A percentile compares a stretch with the other conserved stretches of the same genome.
phyloP scores from a whole-genome alignment of 1,140 invertebrate species.

The Aphidius gifuensis region DNA sequence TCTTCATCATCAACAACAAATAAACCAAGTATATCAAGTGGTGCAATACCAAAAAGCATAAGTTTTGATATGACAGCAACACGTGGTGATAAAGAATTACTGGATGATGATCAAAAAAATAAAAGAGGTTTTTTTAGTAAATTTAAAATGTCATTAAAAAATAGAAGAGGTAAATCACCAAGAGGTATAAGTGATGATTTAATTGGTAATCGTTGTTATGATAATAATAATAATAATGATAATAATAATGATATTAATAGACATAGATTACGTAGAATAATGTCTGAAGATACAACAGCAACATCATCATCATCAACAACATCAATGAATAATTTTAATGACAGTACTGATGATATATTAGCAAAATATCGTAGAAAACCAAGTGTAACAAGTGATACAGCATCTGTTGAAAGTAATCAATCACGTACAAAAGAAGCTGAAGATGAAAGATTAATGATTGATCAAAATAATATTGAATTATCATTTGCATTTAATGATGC shows the following conservation, averaged over 20 bases:
- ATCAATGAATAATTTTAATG: slow-evolving; percentile 43
- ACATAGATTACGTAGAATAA: slow-evolving; percentile 54
- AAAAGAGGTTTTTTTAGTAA: slow-evolving; percentile 67
- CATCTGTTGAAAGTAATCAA: slow-evolving; percentile 48
- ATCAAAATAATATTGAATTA: slow-evolving; percentile 62
- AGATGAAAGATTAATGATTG: slow-evolving; percentile 61
- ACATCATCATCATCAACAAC: slow-evolving; percentile 37
- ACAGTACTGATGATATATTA: slow-evolving; percentile 88
- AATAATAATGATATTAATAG: slow-evolving; percentile 40
- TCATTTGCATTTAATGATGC: slow-evolving; percentile 77
- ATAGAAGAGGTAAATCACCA: slow-evolving; percentile 59
- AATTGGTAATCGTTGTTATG: slow-evolving; percentile 41
- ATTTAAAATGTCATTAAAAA: slow-evolving; percentile 67
- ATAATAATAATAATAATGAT: slow-evolving; percentile 33
- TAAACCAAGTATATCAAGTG: slow-evolving; percentile 66
- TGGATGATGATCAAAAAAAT: slow-evolving; percentile 62
- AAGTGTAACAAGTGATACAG: slow-evolving; percentile 60
- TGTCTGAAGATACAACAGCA: slow-evolving; percentile 53
- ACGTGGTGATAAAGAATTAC: slow-evolving; percentile 66
- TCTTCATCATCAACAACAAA: not conserved
- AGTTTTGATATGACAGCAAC: slow-evolving; percentile 89
- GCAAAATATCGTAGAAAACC: slow-evolving; percentile 89
- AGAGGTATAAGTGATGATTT: slow-evolving; percentile 52
- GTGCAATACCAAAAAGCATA: slow-evolving; percentile 87
- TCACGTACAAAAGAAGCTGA: slow-evolving; percentile 49